These are phyloP conservation scores for Parelbella ahira DNA, from an alignment of 2,888 invertebrate species.

Conservation along the genomic window DNA sequence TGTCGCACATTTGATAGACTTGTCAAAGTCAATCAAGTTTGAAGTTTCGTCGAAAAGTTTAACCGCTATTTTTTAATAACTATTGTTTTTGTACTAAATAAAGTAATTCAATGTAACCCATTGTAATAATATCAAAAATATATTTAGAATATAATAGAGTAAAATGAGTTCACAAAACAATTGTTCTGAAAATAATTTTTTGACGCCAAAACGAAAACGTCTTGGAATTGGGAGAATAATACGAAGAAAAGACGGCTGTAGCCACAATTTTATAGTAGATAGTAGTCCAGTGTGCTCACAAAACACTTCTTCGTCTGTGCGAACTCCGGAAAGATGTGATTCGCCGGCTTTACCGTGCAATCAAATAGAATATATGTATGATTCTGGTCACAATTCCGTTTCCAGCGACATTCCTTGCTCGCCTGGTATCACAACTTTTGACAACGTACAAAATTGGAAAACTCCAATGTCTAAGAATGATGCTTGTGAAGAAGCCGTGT, in stretches of 20 bases:
- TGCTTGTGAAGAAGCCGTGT: slow-evolving; percentile 20
- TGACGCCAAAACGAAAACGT: slow-evolving; percentile 63
- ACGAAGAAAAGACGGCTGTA: slow-evolving; percentile 25
- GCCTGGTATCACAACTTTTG: slow-evolving; percentile 43
- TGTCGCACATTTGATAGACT: too few species aligned
- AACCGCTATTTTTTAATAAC: too few species aligned
- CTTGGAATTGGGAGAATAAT: slow-evolving; percentile 48
- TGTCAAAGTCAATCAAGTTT: too few species aligned
- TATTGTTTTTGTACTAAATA: too few species aligned
- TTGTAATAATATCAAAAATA: too few species aligned
- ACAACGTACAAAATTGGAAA: slow-evolving; percentile 45
- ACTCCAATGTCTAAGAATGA: slow-evolving; percentile 36
- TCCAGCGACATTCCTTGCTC: slow-evolving; percentile 49
- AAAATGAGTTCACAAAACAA: slow-evolving; percentile 39
- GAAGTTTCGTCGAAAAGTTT: too few species aligned
- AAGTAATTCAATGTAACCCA: too few species aligned
- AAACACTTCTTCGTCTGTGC: slow-evolving; percentile 24
- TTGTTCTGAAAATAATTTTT: slow-evolving; percentile 33
- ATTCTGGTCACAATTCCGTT: slow-evolving; percentile 47
- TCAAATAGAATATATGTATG: slow-evolving; percentile 63
- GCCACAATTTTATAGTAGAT: slow-evolving; percentile 22
- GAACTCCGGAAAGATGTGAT: slow-evolving; percentile 42
- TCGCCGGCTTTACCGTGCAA: slow-evolving; percentile 68
- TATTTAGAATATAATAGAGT: neutral
- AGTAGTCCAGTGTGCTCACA: slow-evolving; percentile 42